A percentile compares a stretch with the other conserved stretches of the same genome.
Evolutionary conservation across 1,140 invertebrate genomes (phyloP).

Genomic region (Papilio aristodemus): DNA sequence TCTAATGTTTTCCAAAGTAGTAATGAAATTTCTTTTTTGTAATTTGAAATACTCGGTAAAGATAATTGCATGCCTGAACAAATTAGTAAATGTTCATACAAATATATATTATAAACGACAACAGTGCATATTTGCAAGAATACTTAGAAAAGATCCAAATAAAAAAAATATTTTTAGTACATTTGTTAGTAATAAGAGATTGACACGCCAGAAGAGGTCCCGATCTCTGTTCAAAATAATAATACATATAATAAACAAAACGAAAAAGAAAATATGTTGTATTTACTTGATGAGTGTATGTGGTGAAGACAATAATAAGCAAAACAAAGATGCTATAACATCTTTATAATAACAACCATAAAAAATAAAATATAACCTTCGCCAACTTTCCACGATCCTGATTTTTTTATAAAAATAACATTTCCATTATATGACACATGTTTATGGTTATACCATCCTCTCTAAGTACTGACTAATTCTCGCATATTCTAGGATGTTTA

Average conservation of each 20-base stretch:
- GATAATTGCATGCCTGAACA: neutral
- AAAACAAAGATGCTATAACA: constrained; percentile 21
- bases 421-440: constrained; percentile 18
- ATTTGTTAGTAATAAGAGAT: neutral
- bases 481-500: constrained; percentile 13
- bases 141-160: neutral
- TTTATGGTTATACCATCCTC: constrained; percentile 20
- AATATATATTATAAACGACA: neutral
- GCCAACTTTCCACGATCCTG: constrained; percentile 6
- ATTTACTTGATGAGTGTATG: constrained; percentile 9
- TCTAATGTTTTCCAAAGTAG: neutral
- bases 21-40: neutral
- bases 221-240: constrained; percentile 10
- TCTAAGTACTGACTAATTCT: constrained; percentile 6
- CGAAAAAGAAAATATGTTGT: neutral
- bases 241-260: constrained; percentile 2
- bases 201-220: neutral
- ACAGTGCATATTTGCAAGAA: neutral
- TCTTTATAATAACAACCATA: constrained; percentile 17
- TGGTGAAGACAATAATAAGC: neutral
- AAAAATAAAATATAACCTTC: constrained; percentile 17
- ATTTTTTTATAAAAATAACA: constrained; percentile 19
- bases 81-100: neutral
- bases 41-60: neutral
- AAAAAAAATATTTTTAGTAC: neutral